Percentiles rank a stretch among this genome's conserved stretches.
Conservation (phyloP, 2,113 vertebrate species). For the Etheostoma spectabile region DNA sequence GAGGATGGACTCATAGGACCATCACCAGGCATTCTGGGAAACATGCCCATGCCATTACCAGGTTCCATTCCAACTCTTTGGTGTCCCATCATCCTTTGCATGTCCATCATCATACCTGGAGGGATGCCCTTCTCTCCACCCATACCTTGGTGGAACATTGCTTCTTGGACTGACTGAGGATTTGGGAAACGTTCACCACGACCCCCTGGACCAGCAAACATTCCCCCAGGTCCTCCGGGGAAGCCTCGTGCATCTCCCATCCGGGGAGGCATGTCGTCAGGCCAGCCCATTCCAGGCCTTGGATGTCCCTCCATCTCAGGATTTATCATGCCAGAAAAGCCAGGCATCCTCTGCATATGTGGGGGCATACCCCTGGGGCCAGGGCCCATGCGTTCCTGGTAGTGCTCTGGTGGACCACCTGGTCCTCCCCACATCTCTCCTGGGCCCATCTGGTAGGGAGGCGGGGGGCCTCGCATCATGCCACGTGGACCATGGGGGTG, state of each 20-base stretch:
- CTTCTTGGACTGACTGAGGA: constrained; percentile 93
- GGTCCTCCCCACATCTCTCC: constrained; percentile 92
- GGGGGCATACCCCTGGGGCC: constrained; percentile 89
- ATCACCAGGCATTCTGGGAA: constrained; percentile 94
- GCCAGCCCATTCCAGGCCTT: constrained; percentile 95
- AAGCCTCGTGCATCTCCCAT: constrained; percentile 94
- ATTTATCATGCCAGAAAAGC: constrained; percentile 96
- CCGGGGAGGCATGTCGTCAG: constrained; percentile 94
- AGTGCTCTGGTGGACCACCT: constrained; percentile 88
- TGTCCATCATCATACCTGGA: constrained; percentile 94
- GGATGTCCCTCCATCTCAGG: constrained; percentile 95
- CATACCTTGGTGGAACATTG: constrained; percentile 96
- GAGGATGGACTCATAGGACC: constrained; percentile 96
- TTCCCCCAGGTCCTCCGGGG: constrained; percentile 90
- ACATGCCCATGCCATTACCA: constrained; percentile 89
- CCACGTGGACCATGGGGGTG: constrained; percentile 94
- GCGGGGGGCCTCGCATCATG: constrained; percentile 94
- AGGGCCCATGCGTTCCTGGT: constrained; percentile 92
- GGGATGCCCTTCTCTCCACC: constrained; percentile 93
- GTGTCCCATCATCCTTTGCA: constrained; percentile 93
- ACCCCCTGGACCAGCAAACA: constrained; percentile 94
- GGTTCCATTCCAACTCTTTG: constrained; percentile 94
- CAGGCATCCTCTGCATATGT: constrained; percentile 95
- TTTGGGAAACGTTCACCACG: constrained; percentile 96
- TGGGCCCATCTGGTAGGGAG: constrained; percentile 96